Evolutionary conservation across 2,113 vertebrate species (phyloP), one percentile per base, ranked within the genome.

Genomic region (Zapornia atra): DNA sequence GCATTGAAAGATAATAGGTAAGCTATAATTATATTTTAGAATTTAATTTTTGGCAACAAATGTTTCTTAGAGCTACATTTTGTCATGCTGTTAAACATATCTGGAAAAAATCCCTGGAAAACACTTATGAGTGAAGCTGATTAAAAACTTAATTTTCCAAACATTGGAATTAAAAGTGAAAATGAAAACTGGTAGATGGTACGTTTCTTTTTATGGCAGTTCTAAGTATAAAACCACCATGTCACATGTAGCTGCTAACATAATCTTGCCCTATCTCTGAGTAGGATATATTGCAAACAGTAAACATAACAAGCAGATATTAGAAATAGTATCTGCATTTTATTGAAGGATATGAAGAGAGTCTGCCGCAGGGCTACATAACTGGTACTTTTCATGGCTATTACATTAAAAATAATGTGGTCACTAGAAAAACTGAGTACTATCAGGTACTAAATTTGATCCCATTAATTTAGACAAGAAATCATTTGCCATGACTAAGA

Each of bases 61-160:
- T 59, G 3, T 34, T 92, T 88, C 40, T 93, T 93, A 77, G 33
- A 95, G 33, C 34, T 81, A 33, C 2, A 11, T 78, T 85, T 90
- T 93, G 19, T 61, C 44, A 82, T 71, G 20, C 7, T 88, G 46
- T 69, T 85, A 88, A 95, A 91, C 66, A 75, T 79, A 48, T 71
- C 40, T 91, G 70, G 44, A 63, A 51, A 78, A 94, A 86, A 88
- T 53, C 38, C 26, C 40, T 65, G 36, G 68, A 78, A 72, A 96
- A 94, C 18, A 68, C 38, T 90, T 88, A 61, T 13, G n/a, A 61
- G 8, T 1, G 5, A 81, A 83, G 29, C 38, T 94, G 64, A 57
- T 92, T 96, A 95, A 64, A 46, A 91, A 93, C 7, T 66, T 92
- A 81, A 82, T 86, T 95, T 95, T 76, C 50, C 29, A 66, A 88